Percentiles rank a stretch among this genome's conserved stretches.
Conservation (phyloP, 2,113 vertebrate species). For the Embiotoca jacksoni region DNA sequence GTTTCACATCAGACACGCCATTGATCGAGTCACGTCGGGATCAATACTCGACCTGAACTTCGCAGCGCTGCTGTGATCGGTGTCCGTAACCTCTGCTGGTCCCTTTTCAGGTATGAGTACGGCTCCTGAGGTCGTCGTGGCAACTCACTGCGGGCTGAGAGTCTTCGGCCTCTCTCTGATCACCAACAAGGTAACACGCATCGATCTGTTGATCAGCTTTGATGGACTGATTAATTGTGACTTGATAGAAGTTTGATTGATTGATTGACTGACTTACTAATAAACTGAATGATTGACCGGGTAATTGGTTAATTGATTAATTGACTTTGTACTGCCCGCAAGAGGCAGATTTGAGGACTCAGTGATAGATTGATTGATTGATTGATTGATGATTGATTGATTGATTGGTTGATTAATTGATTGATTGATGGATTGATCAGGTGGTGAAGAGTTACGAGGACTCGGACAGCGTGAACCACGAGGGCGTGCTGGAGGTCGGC, state of each 20-base stretch:
- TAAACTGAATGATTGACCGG: neutral
- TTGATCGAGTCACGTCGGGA: neutral
- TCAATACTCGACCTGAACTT: neutral
- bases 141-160: slow-evolving; percentile 84
- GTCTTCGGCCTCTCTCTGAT: slow-evolving; percentile 89
- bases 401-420: neutral
- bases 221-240: too few relatives aligned
- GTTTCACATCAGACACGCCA: too few relatives aligned
- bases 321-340: too few relatives aligned
- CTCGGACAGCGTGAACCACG: slow-evolving; percentile 80
- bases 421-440: slow-evolving; percentile 29
- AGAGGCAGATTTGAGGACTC: too few relatives aligned
- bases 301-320: too few relatives aligned
- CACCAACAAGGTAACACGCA: slow-evolving; percentile 82
- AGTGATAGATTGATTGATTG: neutral
- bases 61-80: neutral
- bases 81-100: neutral
- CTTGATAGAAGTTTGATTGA: too few relatives aligned
- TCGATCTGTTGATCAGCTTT: neutral
- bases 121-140: slow-evolving; percentile 84
- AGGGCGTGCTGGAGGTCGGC: slow-evolving; percentile 83
- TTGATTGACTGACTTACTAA: neutral
- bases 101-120: slow-evolving; percentile 86
- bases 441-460: slow-evolving; percentile 84
- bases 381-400: neutral